A percentile compares a stretch with the other conserved stretches of the same genome.
These are phyloP conservation scores for Heliconius hermathena DNA, from an alignment of 1,140 invertebrate species.

Conservation along the genomic window DNA sequence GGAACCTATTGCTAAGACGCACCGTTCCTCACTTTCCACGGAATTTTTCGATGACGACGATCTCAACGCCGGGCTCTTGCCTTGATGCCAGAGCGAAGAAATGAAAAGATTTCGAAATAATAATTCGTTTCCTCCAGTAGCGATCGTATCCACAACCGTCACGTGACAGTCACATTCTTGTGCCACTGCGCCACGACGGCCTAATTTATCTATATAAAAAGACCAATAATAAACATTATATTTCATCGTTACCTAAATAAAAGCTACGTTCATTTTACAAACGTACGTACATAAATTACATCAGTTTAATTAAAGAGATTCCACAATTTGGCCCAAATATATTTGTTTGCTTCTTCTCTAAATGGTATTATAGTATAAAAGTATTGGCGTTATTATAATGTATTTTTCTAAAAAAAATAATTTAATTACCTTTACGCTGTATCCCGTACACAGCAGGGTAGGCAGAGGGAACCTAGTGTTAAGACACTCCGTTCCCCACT, in stretches of 20 bases:
- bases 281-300: not conserved
- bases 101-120: too few relatives aligned
- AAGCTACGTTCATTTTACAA: not conserved
- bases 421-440: not conserved
- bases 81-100: too few relatives aligned
- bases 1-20: too few relatives aligned
- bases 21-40: too few relatives aligned
- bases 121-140: too few relatives aligned
- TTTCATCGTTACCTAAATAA: not conserved
- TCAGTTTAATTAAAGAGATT: constrained; percentile 1
- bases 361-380: not conserved
- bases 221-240: not conserved
- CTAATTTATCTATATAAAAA: not conserved
- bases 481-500: not conserved
- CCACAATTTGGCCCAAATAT: not conserved
- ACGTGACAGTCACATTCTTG: too few relatives aligned
- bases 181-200: too few relatives aligned
- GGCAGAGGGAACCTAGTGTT: not conserved
- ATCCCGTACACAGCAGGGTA: not conserved
- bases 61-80: too few relatives aligned
- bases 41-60: too few relatives aligned
- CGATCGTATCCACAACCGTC: too few relatives aligned
- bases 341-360: not conserved
- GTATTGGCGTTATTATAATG: too few relatives aligned
- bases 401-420: too few relatives aligned